Conservation (phyloP, 2,888 invertebrate genomes). For the Iselma pallidipennis region DNA sequence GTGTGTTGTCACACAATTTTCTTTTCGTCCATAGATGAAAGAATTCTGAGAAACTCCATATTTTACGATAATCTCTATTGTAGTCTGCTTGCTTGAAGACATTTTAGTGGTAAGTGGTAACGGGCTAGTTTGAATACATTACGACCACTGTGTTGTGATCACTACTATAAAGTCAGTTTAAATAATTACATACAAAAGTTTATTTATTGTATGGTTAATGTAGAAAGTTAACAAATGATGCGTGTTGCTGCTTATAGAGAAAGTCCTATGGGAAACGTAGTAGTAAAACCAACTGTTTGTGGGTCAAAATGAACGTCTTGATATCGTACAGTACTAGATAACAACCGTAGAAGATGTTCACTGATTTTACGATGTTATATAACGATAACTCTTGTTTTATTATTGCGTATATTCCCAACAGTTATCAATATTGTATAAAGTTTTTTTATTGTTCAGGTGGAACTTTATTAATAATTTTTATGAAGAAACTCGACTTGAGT, state of each 20-base stretch:
- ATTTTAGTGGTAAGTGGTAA: slow-evolving; percentile 11
- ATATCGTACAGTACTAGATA: not conserved
- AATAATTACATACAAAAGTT: slow-evolving; percentile 15
- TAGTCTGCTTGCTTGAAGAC: slow-evolving; percentile 15
- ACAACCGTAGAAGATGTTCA: not conserved
- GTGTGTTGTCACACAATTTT: not conserved
- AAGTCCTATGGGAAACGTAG: not conserved
- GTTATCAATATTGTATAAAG: not conserved
- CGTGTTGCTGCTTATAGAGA: not conserved
- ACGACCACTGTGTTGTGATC: slow-evolving; percentile 1
- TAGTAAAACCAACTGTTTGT: not conserved
- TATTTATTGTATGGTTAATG: slow-evolving; percentile 6
- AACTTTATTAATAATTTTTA: no score
- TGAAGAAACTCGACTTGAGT: not conserved
- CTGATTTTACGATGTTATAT: not conserved
- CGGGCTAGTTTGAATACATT: no score
- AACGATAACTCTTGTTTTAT: not conserved
- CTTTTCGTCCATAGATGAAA: not conserved
- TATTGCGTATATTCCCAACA: not conserved
- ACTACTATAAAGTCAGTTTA: slow-evolving; percentile 12
- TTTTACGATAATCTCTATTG: slow-evolving; percentile 14
- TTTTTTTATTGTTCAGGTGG: not conserved
- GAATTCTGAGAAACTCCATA: no score
- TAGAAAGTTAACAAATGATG: slow-evolving; percentile 17
- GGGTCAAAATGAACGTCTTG: not conserved